Percentiles rank a stretch among this genome's conserved stretches.
phyloP scores from a whole-genome alignment of 2,113 vertebrate species.

The Donacobius atricapilla region DNA sequence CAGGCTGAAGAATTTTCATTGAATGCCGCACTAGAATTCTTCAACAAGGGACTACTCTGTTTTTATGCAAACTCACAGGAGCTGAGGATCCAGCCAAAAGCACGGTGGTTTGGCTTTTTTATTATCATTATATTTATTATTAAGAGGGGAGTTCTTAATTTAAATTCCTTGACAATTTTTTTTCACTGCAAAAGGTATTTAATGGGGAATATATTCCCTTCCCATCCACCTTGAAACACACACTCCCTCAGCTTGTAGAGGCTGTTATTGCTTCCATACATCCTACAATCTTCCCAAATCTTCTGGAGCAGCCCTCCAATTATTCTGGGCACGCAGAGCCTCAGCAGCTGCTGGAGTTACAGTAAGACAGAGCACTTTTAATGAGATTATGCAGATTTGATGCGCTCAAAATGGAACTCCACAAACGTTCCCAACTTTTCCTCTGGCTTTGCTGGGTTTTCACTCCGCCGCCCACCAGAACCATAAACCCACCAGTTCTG shows the following conservation, averaged over 20 bases:
- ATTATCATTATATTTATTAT: background rate
- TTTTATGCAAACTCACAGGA: background rate
- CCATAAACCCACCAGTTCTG: background rate
- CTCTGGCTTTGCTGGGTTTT: background rate
- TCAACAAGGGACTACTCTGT: background rate
- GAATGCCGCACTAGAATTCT: background rate
- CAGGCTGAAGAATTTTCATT: background rate
- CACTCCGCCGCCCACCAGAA: background rate
- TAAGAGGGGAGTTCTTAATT: background rate
- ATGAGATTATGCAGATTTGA: slow-evolving; percentile 39
- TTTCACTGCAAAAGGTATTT: background rate
- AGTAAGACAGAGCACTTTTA: background rate
- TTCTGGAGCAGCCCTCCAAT: background rate
- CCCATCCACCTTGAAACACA: background rate
- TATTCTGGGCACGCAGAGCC: background rate
- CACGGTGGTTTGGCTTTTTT: rapidly evolving
- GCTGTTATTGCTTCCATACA: background rate
- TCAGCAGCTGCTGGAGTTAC: background rate
- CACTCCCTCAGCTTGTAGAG: background rate
- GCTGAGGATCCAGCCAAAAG: background rate
- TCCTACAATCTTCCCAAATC: background rate
- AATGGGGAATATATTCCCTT: background rate
- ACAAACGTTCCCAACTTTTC: slow-evolving; percentile 4
- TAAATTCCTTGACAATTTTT: background rate
- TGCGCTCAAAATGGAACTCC: background rate